Evolutionary conservation across 2,888 invertebrate genomes (phyloP), one percentile per base, ranked within the genome.

Genomic region (Drosophila affinis): DNA sequence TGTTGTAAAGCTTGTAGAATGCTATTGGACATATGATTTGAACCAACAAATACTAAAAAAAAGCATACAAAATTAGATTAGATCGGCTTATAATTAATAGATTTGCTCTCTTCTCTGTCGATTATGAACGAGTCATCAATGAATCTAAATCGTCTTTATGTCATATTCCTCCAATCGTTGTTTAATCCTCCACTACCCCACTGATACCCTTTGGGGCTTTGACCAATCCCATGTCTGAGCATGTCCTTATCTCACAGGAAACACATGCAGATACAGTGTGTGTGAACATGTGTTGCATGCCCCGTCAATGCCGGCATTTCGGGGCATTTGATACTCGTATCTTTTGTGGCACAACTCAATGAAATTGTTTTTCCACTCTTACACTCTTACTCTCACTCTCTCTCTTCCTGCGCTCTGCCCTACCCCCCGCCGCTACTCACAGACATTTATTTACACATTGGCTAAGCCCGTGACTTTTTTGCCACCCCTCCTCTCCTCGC

Each of bases 291-390:
- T 62, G n/a, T 47, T 39, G n/a, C 39, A 7, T 3, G 12, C 12
- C 17, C 51, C 44, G 34, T 60, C 48, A 61, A 32, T 63, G 59
- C 55, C 53, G 60, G 57, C 68, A 75, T 75, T 81, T 82, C 58
- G 77, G 87, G 87, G 85, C 70, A 81, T 85, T 81, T 73, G 77
- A 79, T 81, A 34, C 34, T 34, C 12, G 34, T 34, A 81, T 81
- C 77, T 85, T 78, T 82, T 81, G 79, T 85, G 71, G 62, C 62
- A 64, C 76, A 74, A 79, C 76, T 78, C 82, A 75, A 63, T 67
- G 76, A 68, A 83, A 47, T 75, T 72, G 67, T 51, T 76, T 67
- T 72, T 64, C 61, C 70, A 70, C 57, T 68, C 34, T 67, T 68
- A 39, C 77, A 72, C 67, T 76, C 84, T 69, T 47, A 45, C 48